Evolutionary conservation across 1,140 invertebrate species (phyloP), one percentile per base, ranked within the genome.

Genomic region (Chlorops oryzae): DNA sequence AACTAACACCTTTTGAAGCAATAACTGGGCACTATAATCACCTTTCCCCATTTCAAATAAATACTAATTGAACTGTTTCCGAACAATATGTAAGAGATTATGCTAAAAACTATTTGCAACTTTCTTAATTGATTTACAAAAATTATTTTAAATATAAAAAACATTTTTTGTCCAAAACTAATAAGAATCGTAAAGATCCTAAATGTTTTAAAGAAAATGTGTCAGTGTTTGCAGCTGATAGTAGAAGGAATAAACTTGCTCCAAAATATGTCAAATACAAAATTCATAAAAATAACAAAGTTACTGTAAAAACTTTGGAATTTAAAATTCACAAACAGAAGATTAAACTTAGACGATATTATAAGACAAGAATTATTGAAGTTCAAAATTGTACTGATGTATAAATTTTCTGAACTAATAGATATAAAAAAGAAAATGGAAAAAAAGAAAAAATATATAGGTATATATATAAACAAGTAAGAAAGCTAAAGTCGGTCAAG

Each of bases 221-320:
- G 6, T 15, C 24, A 7, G 22, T 50, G 3, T 50, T 50, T 42
- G 28, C 39, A 35, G 43, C 41, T 21, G 40, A 50, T n/a, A 42
- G 35, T 22, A 50, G 48, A 43, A 42, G 48, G 23, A 50, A 50
- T 28, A 50, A 54, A 32, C 9, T 24, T 40, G 38, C 20, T 28
- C 50, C 50, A 1, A 12, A 35, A 2, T 51, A 40, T 20, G 32
- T 18, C 5, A 25, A 22, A 27, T 40, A 50, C 18, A 42, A 21
- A 13, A 21, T 50, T 13, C 3, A 20, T 34, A 15, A 15, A 6
- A 38, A 50, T 20, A 27, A 50, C 5, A 38, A 21, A 9, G 13
- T 32, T 42, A 50, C 38, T 12, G 7, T 50, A 6, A 35, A n/a
- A n/a, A n/a, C n/a, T n/a, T n/a, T n/a, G n/a, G n/a, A n/a, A n/a